Percentiles rank a stretch among this genome's conserved stretches.
These are phyloP conservation scores for Dione vanillae DNA, from an alignment of 2,888 invertebrate species.

Conservation along the genomic window DNA sequence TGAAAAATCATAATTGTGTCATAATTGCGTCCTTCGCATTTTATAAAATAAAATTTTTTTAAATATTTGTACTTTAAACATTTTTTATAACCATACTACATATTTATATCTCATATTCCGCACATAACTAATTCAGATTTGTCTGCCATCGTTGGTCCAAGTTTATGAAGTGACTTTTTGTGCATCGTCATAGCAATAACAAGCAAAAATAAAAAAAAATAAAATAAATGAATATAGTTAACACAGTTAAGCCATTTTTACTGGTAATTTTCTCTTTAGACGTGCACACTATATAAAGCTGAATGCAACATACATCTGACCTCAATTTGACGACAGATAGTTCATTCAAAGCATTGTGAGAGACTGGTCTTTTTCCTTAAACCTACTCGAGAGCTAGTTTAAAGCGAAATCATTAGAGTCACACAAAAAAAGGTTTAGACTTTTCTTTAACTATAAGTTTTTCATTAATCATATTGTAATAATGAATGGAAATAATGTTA, in stretches of 20 bases:
- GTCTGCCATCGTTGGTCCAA: not conserved
- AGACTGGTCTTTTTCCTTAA: constrained; percentile 29
- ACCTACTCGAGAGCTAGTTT: constrained; percentile 19
- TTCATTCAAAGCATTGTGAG: constrained; percentile 37
- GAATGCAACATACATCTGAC: constrained; percentile 45
- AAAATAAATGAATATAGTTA: too few relatives aligned
- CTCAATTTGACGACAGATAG: constrained; percentile 31
- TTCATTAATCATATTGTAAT: not conserved
- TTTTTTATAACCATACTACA: too few relatives aligned
- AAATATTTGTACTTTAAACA: too few relatives aligned
- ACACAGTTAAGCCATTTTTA: too few relatives aligned
- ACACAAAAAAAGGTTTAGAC: not conserved
- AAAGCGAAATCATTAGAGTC: constrained; percentile 32
- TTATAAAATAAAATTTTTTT: too few relatives aligned
- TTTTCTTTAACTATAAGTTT: not conserved
- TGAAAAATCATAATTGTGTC: too few relatives aligned
- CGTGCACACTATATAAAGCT: constrained; percentile 1
- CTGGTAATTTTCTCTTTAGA: not conserved
- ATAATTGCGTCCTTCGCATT: too few relatives aligned
- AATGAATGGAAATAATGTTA: not conserved
- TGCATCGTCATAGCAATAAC: too few relatives aligned
- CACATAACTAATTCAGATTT: not conserved
- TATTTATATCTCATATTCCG: not conserved
- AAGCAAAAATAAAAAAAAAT: too few relatives aligned
- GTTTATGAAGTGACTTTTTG: not conserved